phyloP scores from a whole-genome alignment of 2,888 invertebrate genomes.

The Caenorhabditis sp. region DNA sequence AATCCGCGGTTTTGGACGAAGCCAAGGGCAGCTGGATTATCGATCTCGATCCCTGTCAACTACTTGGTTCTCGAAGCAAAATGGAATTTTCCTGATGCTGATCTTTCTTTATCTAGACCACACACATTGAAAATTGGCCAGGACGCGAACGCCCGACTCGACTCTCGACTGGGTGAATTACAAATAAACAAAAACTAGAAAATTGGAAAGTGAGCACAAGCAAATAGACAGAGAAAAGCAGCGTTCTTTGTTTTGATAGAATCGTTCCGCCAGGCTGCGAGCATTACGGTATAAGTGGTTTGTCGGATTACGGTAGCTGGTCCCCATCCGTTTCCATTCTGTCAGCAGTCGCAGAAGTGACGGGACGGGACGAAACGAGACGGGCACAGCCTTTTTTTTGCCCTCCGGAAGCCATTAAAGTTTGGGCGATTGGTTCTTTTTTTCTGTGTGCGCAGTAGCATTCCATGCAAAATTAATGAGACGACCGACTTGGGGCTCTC shows the following conservation, averaged over 20 bases:
- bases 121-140: conserved; percentile 10
- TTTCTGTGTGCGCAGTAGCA: conserved; percentile 3
- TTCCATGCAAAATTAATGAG: conserved; percentile 49
- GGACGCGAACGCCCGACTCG: background rate
- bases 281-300: no score
- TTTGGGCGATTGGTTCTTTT: conserved; percentile 18
- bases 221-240: background rate
- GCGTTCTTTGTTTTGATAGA: conserved; percentile 11
- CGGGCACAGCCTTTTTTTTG: conserved; percentile 22
- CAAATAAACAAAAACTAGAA: conserved; percentile 22
- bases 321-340: no score
- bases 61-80: background rate
- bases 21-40: no score
- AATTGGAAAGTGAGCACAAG: background rate
- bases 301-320: no score
- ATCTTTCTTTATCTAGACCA: conserved; percentile 11
- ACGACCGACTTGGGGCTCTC: background rate
- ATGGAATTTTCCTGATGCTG: background rate
- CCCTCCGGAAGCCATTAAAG: conserved; percentile 38
- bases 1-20: no score
- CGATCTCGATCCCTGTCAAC: no score
- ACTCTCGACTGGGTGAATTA: conserved; percentile 20
- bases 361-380: no score
- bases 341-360: no score
- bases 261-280: background rate